A percentile compares a stretch with the other conserved stretches of the same genome.
phyloP scores from a whole-genome alignment of 2,797 vertebrate species.

The Cynopterus sphinx region DNA sequence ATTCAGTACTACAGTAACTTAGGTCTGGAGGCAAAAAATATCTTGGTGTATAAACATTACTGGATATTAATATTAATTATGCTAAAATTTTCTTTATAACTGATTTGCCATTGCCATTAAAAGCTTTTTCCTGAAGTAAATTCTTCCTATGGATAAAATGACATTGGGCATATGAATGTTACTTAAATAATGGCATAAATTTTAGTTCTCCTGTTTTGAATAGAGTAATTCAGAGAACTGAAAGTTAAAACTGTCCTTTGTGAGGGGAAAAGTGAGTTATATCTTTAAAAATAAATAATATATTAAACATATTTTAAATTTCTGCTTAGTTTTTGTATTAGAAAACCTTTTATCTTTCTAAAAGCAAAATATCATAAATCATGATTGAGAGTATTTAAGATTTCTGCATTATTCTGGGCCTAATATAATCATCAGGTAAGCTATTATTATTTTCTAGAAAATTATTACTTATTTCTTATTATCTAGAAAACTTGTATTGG shows the following conservation, averaged over 20 bases:
- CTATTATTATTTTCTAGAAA: no score
- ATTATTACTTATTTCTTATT: background rate
- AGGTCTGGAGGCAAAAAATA: background rate
- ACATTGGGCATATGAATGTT: background rate
- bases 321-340: background rate
- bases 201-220: background rate
- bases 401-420: background rate
- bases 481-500: background rate
- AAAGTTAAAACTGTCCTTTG: background rate
- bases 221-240: background rate
- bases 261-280: background rate
- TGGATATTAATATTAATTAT: background rate
- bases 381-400: background rate
- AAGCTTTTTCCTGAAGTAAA: slow-evolving; percentile 42
- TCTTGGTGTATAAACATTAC: background rate
- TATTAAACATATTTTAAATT: background rate
- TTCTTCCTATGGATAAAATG: background rate
- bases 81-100: slow-evolving; percentile 1
- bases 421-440: background rate
- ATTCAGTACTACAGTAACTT: background rate
- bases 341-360: background rate
- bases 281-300: background rate
- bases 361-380: background rate
- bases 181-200: slow-evolving; percentile 53
- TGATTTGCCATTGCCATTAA: slow-evolving; percentile 44